Conservation (phyloP, 2,888 invertebrate genomes). For the Dyspetes luteomarginatus region DNA sequence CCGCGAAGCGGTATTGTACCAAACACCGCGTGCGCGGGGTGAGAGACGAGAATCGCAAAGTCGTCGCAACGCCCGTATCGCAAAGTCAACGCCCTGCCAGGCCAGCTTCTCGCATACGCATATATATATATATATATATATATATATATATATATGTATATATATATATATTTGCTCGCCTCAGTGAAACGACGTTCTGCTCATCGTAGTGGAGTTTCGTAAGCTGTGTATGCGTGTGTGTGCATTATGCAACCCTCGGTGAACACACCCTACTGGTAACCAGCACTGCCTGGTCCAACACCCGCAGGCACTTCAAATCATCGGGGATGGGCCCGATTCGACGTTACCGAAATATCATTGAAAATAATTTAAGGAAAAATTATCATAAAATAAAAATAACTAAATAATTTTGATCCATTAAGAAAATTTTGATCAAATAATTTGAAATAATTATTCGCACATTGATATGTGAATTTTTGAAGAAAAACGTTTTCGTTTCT, state of each 20-base stretch:
- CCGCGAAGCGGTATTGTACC: conserved; percentile 68
- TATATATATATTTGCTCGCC: conserved; percentile 30
- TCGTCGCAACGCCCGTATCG: conserved; percentile 68
- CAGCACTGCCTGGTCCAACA: not conserved
- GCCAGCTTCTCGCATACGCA: conserved; percentile 71
- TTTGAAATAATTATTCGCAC: too few relatives aligned
- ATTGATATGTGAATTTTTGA: too few relatives aligned
- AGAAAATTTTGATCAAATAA: too few relatives aligned
- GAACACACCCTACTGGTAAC: conserved; percentile 64
- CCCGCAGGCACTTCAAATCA: not conserved
- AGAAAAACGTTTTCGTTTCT: too few relatives aligned
- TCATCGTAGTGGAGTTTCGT: conserved; percentile 50
- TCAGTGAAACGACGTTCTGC: conserved; percentile 56
- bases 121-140: not conserved
- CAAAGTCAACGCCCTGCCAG: conserved; percentile 81
- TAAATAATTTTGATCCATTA: too few relatives aligned
- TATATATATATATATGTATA: too few relatives aligned
- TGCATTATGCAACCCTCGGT: conserved; percentile 80
- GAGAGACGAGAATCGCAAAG: conserved; percentile 75
- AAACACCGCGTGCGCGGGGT: conserved; percentile 70
- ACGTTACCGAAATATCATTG: not conserved
- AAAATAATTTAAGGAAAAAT: too few relatives aligned
- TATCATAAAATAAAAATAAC: too few relatives aligned
- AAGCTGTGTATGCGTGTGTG: conserved; percentile 66
- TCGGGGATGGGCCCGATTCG: not conserved